Evolutionary conservation across 2,797 vertebrate genomes (phyloP).

Genomic region (Acestrorhynchus altus): DNA sequence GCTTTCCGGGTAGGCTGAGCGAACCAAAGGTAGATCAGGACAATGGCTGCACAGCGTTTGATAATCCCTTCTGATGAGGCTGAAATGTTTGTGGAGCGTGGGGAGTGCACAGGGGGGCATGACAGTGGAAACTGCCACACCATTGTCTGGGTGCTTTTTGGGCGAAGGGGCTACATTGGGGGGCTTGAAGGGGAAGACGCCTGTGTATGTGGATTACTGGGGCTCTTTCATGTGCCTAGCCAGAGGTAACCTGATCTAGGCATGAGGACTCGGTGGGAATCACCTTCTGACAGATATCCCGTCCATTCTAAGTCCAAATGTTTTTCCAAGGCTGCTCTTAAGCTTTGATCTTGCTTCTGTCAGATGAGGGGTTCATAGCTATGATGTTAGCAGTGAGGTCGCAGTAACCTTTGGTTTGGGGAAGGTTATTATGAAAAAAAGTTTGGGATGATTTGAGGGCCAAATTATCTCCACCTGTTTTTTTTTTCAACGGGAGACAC

Average conservation of each 20-base stretch:
- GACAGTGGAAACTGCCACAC: conserved; percentile 49
- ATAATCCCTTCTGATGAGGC: conserved; percentile 78
- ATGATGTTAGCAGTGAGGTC: no score
- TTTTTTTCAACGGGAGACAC: no score
- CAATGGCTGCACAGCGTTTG: conserved; percentile 76
- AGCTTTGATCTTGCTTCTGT: conserved; percentile 90
- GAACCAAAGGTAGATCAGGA: conserved; percentile 64
- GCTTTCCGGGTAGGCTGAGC: conserved; percentile 51
- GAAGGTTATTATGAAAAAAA: no score
- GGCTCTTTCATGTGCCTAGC: conserved; percentile 88
- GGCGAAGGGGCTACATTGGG: conserved; percentile 70
- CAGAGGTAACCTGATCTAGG: conserved; percentile 87
- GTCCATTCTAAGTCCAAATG: conserved; percentile 92
- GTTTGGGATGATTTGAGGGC: no score
- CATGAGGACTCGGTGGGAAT: conserved; percentile 61
- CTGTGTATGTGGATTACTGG: conserved; percentile 82
- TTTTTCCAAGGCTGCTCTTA: conserved; percentile 90
- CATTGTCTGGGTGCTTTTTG: conserved; percentile 66
- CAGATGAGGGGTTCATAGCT: conserved; percentile 56
- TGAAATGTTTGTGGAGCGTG: conserved; percentile 69
- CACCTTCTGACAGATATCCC: conserved; percentile 85
- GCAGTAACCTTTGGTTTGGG: no score
- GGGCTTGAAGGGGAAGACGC: conserved; percentile 62
- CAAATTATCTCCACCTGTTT: no score
- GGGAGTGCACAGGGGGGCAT: conserved; percentile 56